A percentile compares a stretch with the other conserved stretches of the same genome.
These are phyloP conservation scores for Drosophila cardini DNA, from an alignment of 1,140 invertebrate genomes.

Conservation along the genomic window DNA sequence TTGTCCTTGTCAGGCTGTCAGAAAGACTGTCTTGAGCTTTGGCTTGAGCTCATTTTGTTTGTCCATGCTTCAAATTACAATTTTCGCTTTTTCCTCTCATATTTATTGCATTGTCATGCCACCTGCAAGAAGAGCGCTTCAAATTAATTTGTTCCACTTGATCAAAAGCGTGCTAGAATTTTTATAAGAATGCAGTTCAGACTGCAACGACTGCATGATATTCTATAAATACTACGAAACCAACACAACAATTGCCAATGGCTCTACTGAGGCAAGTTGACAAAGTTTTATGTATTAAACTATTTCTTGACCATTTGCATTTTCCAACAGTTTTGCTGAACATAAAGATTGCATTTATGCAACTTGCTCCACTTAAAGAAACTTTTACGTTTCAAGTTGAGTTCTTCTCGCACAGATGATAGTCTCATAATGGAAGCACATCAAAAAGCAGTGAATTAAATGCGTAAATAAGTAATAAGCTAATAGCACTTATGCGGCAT, in stretches of 20 bases:
- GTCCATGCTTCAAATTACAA: conserved; percentile 26
- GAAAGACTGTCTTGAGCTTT: conserved; percentile 29
- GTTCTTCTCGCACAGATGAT: not conserved
- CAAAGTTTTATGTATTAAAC: no score
- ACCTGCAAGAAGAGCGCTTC: conserved; percentile 39
- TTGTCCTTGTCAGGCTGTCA: conserved; percentile 41
- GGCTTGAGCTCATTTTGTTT: conserved; percentile 12
- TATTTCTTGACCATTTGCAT: no score
- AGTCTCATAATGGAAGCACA: conserved; percentile 1
- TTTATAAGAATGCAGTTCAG: not conserved
- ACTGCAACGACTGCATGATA: not conserved
- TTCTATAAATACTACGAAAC: not conserved
- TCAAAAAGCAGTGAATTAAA: conserved; percentile 16
- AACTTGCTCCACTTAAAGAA: not conserved
- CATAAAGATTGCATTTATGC: not conserved
- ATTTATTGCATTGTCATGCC: conserved; percentile 64
- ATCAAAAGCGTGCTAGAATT: conserved; percentile 9
- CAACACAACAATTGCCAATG: not conserved
- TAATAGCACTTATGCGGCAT: conserved; percentile 54
- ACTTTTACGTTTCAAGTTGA: conserved; percentile 2
- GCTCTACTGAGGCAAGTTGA: no score
- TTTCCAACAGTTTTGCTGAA: no score
- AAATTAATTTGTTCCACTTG: conserved; percentile 58
- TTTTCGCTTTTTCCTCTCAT: conserved; percentile 40
- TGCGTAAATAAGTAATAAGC: conserved; percentile 23